phyloP scores from a whole-genome alignment of 2,113 vertebrate species.

The Megaceryle maxima region DNA sequence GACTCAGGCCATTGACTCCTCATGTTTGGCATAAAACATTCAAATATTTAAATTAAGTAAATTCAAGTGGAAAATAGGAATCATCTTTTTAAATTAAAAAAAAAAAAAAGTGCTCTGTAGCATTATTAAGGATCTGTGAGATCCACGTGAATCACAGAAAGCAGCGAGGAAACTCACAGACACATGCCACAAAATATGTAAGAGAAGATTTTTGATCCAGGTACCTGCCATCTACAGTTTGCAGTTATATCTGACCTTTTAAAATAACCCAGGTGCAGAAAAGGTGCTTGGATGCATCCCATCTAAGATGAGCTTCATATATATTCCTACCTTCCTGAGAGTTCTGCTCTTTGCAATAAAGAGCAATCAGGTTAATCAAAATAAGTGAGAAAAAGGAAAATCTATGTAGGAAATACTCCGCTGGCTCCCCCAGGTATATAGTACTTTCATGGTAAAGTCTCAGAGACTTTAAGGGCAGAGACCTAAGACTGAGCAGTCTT shows the following conservation, averaged over 20 bases:
- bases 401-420: not conserved
- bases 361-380: not conserved
- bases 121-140: not conserved
- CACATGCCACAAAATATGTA: not conserved
- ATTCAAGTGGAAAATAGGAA: not conserved
- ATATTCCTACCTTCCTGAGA: not conserved
- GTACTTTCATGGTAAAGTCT: not conserved
- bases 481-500: not conserved
- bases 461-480: not conserved
- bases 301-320: not conserved
- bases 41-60: not conserved
- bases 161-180: not conserved
- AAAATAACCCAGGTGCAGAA: not conserved
- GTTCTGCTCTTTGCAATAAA: not conserved
- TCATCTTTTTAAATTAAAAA: not conserved
- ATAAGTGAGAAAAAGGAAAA: not conserved
- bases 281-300: not conserved
- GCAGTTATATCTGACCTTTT: conserved; percentile 24
- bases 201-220: not conserved
- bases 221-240: not conserved
- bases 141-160: not conserved
- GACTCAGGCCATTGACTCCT: not conserved
- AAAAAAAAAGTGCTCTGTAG: not conserved
- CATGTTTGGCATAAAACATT: not conserved
- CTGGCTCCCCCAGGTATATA: not conserved